Evolutionary conservation across 2,888 invertebrate species (phyloP), one percentile per base, ranked within the genome.

Genomic region (Temnothorax ravouxi): DNA sequence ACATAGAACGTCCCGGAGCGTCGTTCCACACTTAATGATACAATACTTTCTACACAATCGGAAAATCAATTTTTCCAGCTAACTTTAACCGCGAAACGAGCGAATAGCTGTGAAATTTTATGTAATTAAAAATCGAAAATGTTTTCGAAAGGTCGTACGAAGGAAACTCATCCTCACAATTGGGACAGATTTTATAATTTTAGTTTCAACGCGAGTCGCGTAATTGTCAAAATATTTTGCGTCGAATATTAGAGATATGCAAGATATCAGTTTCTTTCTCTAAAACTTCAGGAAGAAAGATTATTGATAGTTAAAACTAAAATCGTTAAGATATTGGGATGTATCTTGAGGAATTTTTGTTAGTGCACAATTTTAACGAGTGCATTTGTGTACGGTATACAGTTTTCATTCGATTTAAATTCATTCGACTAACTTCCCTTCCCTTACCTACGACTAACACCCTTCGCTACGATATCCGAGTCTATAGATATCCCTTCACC

Each of bases 401-500:
- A 66, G 44, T 11, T 66, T n/a, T 77, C 41, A 77, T 56, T 77
- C 44, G 29, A 56, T 54, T 41, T 77, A 54, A 54, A 77, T 77
- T 56, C 66, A 66, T 67, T 66, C 77, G 38, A 38, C 44, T 47
- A 59, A 69, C 79, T 59, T 69, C 18, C 47, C 47, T 59, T 69
- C 34, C 38, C 18, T n/a, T 25, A n/a, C n/a, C n/a, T n/a, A 71
- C 29, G 29, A 29, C 29, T 29, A 29, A 29, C 59, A 69, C 13
- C 59, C 59, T 59, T 47, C 71, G 18, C 47, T 15, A 34, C 34
- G 47, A 41, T 59, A 56, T 34, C 11, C 34, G 25, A 67, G 9
- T 38, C 56, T 25, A 56, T 67, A 64, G 76, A 29, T 54, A 69
- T 80, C 47, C 38, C 59, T 71, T 80, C 38, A 69, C 79, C 79